Conservation (phyloP, 2,113 vertebrate species). For the Odontophorus gujanensis region DNA sequence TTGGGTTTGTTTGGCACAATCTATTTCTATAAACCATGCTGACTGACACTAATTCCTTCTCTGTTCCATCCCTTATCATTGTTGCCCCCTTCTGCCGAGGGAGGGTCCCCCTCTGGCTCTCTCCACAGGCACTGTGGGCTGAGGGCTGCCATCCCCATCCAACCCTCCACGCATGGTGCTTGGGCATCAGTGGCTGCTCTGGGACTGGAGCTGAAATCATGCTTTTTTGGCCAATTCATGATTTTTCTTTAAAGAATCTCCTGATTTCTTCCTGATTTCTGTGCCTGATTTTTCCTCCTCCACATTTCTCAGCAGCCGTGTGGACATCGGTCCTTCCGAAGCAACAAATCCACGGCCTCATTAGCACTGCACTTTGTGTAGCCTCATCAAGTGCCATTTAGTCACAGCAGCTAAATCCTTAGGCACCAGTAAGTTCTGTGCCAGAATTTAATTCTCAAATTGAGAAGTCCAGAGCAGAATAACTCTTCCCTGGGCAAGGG, state of each 20-base stretch:
- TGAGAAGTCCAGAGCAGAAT: not conserved
- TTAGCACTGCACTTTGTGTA: not conserved
- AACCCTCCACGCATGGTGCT: not conserved
- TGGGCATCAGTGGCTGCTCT: accelerated
- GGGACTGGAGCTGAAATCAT: not conserved
- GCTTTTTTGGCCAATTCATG: not conserved
- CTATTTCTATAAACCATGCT: not conserved
- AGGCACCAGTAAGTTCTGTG: not conserved
- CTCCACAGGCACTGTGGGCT: accelerated
- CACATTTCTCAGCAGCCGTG: not conserved
- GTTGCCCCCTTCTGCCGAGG: not conserved
- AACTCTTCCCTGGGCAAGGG: not conserved
- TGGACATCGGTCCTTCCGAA: not conserved
- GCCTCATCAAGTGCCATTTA: not conserved
- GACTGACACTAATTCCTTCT: constrained; percentile 10
- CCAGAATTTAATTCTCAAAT: not conserved
- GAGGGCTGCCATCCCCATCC: accelerated
- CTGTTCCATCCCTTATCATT: not conserved
- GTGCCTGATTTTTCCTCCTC: not conserved
- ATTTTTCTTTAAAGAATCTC: not conserved
- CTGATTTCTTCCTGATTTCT: not conserved
- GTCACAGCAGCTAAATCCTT: constrained; percentile 4
- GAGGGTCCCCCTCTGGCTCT: not conserved
- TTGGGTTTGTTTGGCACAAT: not conserved
- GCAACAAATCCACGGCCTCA: not conserved